Evolutionary conservation across 1,140 invertebrate genomes (phyloP), one percentile per base, ranked within the genome.

Genomic region (Triops longicaudatus): DNA sequence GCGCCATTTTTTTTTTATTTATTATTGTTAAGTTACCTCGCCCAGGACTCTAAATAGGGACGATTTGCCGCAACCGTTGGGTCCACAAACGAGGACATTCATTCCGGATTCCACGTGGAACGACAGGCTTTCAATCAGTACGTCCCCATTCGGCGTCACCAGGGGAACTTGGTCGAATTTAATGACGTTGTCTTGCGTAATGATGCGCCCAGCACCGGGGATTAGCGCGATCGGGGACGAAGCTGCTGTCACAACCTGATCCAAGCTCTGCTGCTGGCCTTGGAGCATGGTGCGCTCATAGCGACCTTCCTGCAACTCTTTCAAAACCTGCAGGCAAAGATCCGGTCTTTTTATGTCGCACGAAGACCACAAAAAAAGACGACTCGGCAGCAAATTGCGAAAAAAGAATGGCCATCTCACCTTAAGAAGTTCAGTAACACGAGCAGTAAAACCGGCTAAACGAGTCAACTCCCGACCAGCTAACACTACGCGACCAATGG

Each of bases 31-130:
- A 83, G 80, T 83, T 83, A 91, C 90, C 85, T 97, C 96, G 71
- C 96, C 96, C 3, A 98, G 86, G 82, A 96, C 92, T 79, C 96
- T 88, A 86, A 98, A 98, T 77, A 98, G 86, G 5, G 93, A 97
- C 79, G 93, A 97, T 86, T 99, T 98, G 73, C 96, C 97, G 86
- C 97, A 98, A 1, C 97, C 97, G 84, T 99, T 99, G 17, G 97
- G 97, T 0, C 97, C 97, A 86, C 95, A 98, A 0, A 98, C 93
- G 5, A 99, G 84, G 0, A 99, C 96, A 86, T 99, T 98, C 85
- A 93, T 93, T 31, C 97, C 97, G 0, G 96, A 97, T 85, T 90
- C 90, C 9, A 97, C 95, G 88, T 97, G 93, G 82, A 99, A 97
- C 73, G 88, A 89, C 2, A 99, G 85, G 81, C 96, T 93, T 80